A percentile compares a stretch with the other conserved stretches of the same genome.
Evolutionary conservation across 2,888 invertebrate genomes (phyloP).

Genomic region (Clitarchus hookeri): DNA sequence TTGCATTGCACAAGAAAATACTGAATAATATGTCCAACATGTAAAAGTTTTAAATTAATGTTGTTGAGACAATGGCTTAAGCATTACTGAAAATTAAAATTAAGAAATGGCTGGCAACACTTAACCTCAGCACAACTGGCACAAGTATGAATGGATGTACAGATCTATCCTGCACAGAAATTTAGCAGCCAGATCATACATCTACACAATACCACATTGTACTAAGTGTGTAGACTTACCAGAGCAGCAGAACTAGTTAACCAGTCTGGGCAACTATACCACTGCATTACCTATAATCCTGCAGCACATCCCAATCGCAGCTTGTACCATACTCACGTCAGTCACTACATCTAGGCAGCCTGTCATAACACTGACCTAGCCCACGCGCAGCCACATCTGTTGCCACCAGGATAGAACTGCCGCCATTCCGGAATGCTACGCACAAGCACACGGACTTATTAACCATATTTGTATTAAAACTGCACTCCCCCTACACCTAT

Average conservation of each 20-base stretch:
- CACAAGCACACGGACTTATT: slow-evolving; percentile 33
- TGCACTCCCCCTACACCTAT: too few species aligned
- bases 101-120: neutral
- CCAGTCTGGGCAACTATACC: slow-evolving; percentile 40
- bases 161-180: neutral
- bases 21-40: too few species aligned
- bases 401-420: slow-evolving; percentile 89
- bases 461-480: too few species aligned
- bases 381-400: slow-evolving; percentile 98
- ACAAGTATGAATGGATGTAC: neutral
- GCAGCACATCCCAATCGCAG: neutral
- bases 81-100: slow-evolving; percentile 3
- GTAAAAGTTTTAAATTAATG: too few species aligned
- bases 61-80: too few species aligned
- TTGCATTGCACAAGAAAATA: too few species aligned
- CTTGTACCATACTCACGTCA: slow-evolving; percentile 20
- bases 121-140: neutral
- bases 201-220: neutral
- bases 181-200: too few species aligned
- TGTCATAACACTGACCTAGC: slow-evolving; percentile 74
- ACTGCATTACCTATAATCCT: slow-evolving; percentile 30
- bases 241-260: slow-evolving; percentile 28
- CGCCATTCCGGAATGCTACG: slow-evolving; percentile 82
- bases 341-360: slow-evolving; percentile 50
- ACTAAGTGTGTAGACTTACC: neutral